These are phyloP conservation scores for Kryphioiulus occultus DNA, from an alignment of 2,888 invertebrate genomes.

Conservation along the genomic window DNA sequence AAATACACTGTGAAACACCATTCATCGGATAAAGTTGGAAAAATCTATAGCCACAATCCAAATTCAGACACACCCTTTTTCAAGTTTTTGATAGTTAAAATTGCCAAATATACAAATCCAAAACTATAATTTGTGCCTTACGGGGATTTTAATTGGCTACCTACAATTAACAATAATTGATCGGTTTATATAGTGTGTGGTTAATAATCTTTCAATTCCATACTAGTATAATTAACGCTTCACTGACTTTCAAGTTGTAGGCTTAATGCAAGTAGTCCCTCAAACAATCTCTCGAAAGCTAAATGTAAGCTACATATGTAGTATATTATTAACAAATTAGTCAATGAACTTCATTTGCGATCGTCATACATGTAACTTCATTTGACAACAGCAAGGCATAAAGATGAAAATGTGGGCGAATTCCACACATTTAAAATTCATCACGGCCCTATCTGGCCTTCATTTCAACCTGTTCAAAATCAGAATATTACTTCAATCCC, in stretches of 20 bases:
- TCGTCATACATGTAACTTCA: background rate
- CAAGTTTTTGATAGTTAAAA: background rate
- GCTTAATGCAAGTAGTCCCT: background rate
- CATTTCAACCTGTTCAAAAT: background rate
- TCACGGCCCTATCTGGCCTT: background rate
- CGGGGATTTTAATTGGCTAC: no score
- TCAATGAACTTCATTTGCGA: background rate
- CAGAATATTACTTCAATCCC: background rate
- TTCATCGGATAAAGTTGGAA: background rate
- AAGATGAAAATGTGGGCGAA: background rate
- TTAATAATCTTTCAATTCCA: background rate
- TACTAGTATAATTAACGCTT: background rate
- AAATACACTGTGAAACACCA: no score
- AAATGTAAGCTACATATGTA: no score
- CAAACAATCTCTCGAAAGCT: background rate
- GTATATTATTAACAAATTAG: background rate
- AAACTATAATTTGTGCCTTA: no score
- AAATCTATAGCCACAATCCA: background rate
- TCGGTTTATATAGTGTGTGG: background rate
- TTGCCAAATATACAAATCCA: no score
- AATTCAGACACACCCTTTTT: background rate
- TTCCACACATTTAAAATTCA: background rate
- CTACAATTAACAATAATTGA: no score
- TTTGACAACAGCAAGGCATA: background rate
- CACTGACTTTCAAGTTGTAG: background rate